Evolutionary conservation across 2,797 vertebrate genomes (phyloP), one percentile per base, ranked within the genome.

Genomic region (Sylvia borin): DNA sequence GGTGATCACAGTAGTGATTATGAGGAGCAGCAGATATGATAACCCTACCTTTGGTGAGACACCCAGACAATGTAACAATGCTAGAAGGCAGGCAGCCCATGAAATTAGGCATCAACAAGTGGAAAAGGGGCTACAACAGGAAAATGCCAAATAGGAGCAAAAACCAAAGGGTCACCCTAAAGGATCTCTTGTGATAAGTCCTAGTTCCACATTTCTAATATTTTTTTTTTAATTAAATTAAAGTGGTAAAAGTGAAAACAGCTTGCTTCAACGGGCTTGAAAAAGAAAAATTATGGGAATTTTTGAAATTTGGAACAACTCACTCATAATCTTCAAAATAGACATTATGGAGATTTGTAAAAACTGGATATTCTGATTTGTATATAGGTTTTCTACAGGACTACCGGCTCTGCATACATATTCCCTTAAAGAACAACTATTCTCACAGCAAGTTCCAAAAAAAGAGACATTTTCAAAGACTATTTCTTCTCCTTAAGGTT

Each of bases 11-110:
- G 17, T 16, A 67, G 24, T 22, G 25, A 66, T 45, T 67, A 88
- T 0, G 0, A 67, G 18, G 1, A 77, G 36, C 27, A 66, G 36
- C 6, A 88, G 25, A 74, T 0, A 0, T 7, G 27, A 40, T 40
- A 90, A 62, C 11, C 24, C 29, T 19, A 2, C 0, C 1, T 80
- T 43, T 71, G 12, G 21, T 47, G 25, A 21, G 10, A 55, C 16
- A 48, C 4, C 4, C 64, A 78, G 31, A 8, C 27, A 60, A 88
- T 4, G 7, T 4, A 73, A 67, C 34, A 29, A 5, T 77, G 32
- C 5, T 21, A 36, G n/a, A 76, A 88, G 40, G 9, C 10, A 85
- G 36, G 9, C 10, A 85, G 8, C 24, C 27, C 14, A 42, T 38
- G 36, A 90, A 64, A 88, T 17, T 7, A 53, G 8, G 26, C 17